A percentile compares a stretch with the other conserved stretches of the same genome.
phyloP scores from a whole-genome alignment of 2,113 vertebrate species.

The Tautogolabrus adspersus region DNA sequence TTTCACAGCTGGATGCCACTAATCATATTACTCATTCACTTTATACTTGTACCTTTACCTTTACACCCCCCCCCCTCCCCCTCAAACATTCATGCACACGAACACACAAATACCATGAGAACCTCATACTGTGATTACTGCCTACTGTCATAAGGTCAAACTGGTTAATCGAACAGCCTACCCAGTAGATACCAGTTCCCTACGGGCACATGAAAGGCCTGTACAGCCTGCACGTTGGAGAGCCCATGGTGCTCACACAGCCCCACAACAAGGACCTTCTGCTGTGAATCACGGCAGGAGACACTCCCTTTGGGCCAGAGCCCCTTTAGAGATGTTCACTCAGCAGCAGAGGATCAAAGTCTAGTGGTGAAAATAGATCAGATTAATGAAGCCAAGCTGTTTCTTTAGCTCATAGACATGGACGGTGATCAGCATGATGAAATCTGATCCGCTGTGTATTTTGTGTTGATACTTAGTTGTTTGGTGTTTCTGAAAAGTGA shows the following conservation, averaged over 20 bases:
- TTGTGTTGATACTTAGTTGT: conserved; percentile 12
- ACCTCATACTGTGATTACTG: conserved; percentile 34
- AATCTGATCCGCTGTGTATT: conserved; percentile 11
- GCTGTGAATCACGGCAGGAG: conserved; percentile 50
- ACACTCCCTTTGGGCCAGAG: conserved; percentile 30
- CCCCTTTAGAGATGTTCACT: conserved; percentile 58
- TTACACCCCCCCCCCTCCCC: too few relatives aligned
- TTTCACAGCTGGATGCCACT: conserved; percentile 1
- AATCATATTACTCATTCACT: neutral
- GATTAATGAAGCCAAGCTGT: conserved; percentile 69
- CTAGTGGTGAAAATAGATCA: conserved; percentile 54
- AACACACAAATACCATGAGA: neutral
- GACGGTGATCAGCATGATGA: conserved; percentile 37
- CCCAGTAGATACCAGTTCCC: conserved; percentile 34
- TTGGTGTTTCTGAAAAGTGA: conserved; percentile 5
- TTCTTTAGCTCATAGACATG: conserved; percentile 49
- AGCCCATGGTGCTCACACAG: conserved; percentile 18
- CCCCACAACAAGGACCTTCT: conserved; percentile 39
- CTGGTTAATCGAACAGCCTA: conserved; percentile 43
- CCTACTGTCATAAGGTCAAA: conserved; percentile 46
- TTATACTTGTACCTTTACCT: too few relatives aligned
- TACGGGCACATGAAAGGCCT: conserved; percentile 61
- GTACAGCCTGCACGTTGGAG: conserved; percentile 38
- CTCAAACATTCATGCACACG: neutral
- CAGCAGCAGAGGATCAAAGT: conserved; percentile 67